A percentile compares a stretch with the other conserved stretches of the same genome.
These are phyloP conservation scores for Teleogryllus oceanicus DNA, from an alignment of 2,888 invertebrate species.

Conservation along the genomic window DNA sequence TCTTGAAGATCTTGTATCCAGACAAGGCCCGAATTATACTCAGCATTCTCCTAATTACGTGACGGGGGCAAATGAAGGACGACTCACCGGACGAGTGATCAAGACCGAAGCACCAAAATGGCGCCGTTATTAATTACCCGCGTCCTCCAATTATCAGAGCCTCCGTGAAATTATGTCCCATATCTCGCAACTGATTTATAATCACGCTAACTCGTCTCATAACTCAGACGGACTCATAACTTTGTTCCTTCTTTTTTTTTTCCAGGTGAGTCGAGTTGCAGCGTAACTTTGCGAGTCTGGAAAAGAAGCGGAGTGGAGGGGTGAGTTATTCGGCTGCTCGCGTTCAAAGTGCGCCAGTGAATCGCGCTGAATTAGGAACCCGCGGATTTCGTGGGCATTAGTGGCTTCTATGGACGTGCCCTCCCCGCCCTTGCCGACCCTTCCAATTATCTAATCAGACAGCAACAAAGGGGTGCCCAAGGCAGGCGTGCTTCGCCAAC, in stretches of 20 bases:
- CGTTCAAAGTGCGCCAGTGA: neutral
- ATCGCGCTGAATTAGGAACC: neutral
- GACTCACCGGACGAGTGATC: too few species aligned
- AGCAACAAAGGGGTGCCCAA: neutral
- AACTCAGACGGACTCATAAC: conserved; percentile 6
- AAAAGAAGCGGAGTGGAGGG: neutral
- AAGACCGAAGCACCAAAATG: too few species aligned
- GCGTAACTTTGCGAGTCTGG: neutral
- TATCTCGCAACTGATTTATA: conserved; percentile 8
- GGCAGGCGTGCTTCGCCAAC: neutral
- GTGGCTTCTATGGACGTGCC: neutral
- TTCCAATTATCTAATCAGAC: neutral
- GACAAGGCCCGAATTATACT: too few species aligned
- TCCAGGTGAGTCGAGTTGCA: neutral
- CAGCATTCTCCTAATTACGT: too few species aligned
- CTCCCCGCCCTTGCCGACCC: neutral
- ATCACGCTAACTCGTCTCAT: neutral
- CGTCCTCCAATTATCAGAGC: neutral
- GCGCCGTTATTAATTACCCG: neutral
- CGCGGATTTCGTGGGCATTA: neutral
- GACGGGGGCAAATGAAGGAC: too few species aligned
- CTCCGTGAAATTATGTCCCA: neutral
- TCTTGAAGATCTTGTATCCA: too few species aligned
- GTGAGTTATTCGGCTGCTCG: neutral
- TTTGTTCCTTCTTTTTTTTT: neutral